Base-by-base conservation (phyloP, 2,888 invertebrate genomes). In the Noctua fimbriata region DNA sequence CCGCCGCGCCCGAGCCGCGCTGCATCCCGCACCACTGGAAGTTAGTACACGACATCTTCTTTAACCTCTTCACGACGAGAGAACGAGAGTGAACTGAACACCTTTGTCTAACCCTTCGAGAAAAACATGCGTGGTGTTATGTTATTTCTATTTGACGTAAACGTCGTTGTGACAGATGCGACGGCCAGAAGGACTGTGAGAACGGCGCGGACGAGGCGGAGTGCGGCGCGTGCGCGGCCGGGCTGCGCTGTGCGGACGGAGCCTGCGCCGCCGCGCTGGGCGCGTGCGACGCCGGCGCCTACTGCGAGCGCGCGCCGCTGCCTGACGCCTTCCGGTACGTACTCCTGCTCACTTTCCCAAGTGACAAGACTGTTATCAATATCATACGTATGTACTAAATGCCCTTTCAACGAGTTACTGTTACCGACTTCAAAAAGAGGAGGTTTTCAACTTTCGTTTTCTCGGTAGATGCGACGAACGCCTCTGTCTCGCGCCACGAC, bases 131-230 rank as follows among this genome's bases (percentile, higher is more conserved):
- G 21, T 12, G 10, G 5, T 65, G 32, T 65, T 63, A 18, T 32
- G 36, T 65, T 24, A 24, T 24, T 1, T 65, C 1, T 65, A 12
- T 65, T 65, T 41, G 14, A 66, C 44, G 16, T 67, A 10, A 44
- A 44, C n/a, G 16, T 67, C n/a, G 66, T 16, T 9, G n/a, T 44
- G n/a, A 4, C 87, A 97, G 97, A 87, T 98, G 98, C 92, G 99
- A 99, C 94, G 98, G 98, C 0, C 98, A 98, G 90, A 97, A 97
- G 75, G 99, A 99, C 94, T 99, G 99, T 93, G 97, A 97, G 3
- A 98, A 98, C 94, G 98, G 98, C 74, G 98, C 98, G 21, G 99
- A 99, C 94, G 96, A 96, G 92, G 93, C 90, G 80, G 84, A 73
- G 87, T 94, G 98, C 98, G 95, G 98, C 16, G 97, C 97, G n/a